These are phyloP conservation scores for Acromyrmex charruanus DNA, from an alignment of 1,140 invertebrate species.

Conservation along the genomic window DNA sequence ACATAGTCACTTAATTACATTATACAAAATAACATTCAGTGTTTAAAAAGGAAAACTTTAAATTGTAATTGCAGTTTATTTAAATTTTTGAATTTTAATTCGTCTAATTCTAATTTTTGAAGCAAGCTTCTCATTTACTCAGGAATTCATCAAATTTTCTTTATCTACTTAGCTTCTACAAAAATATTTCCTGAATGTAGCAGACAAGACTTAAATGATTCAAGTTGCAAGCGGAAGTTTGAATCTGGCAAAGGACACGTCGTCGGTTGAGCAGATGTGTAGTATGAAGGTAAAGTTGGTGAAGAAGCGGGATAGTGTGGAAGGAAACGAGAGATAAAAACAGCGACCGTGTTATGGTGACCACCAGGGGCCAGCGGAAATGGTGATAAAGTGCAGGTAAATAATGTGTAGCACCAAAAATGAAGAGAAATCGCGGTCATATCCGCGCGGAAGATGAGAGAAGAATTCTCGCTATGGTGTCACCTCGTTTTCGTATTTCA, in stretches of 20 bases:
- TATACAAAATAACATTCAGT: no score
- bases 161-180: not conserved
- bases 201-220: not conserved
- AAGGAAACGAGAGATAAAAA: slow-evolving; percentile 61
- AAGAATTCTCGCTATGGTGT: slow-evolving; percentile 48
- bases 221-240: slow-evolving; percentile 19
- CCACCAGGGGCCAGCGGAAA: slow-evolving; percentile 61
- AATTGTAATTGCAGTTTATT: not conserved
- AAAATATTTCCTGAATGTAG: not conserved
- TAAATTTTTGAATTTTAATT: not conserved
- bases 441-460: slow-evolving; percentile 68
- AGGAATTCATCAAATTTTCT: not conserved
- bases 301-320: slow-evolving; percentile 17
- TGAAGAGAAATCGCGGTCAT: slow-evolving; percentile 75
- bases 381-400: slow-evolving; percentile 78
- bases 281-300: slow-evolving; percentile 26
- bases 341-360: slow-evolving; percentile 44
- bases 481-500: slow-evolving; percentile 48
- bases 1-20: no score
- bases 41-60: not conserved
- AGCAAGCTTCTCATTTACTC: not conserved
- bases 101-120: not conserved
- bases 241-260: not conserved
- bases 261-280: slow-evolving; percentile 27
- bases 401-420: slow-evolving; percentile 74